A percentile compares a stretch with the other conserved stretches of the same genome.
Evolutionary conservation across 2,113 vertebrate species (phyloP).

Genomic region (Eolophus roseicapilla): DNA sequence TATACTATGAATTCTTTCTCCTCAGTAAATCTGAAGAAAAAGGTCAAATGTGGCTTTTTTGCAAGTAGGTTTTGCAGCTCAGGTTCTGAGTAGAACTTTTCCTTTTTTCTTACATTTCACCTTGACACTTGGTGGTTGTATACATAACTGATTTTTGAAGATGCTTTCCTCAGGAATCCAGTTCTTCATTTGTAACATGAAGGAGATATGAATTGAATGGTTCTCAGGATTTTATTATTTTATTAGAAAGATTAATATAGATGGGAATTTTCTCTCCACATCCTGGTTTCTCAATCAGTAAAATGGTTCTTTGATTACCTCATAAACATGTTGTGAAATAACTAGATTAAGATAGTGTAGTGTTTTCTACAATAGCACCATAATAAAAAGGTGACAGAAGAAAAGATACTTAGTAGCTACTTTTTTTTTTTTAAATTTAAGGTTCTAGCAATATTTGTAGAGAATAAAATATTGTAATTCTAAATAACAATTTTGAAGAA

Average conservation of each 20-base stretch:
- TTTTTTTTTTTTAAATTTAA: not conserved
- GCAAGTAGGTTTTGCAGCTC: not conserved
- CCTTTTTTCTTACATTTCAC: not conserved
- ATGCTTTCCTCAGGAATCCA: not conserved
- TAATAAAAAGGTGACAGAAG: not conserved
- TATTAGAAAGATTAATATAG: not conserved
- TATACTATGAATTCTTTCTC: not conserved
- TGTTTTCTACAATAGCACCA: not conserved
- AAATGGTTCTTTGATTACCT: not conserved
- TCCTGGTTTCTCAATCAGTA: accelerated
- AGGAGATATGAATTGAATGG: not conserved
- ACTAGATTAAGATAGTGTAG: not conserved
- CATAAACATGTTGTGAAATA: not conserved
- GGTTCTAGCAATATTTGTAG: not conserved
- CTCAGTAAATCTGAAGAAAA: not conserved
- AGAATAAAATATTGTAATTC: not conserved
- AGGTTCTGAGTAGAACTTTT: not conserved
- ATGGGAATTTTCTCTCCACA: not conserved
- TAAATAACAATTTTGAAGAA: not conserved
- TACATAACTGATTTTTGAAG: not conserved
- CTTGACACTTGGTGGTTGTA: not conserved
- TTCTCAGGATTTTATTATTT: not conserved
- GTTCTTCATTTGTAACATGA: not conserved
- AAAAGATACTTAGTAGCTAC: not conserved
- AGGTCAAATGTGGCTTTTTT: not conserved